These are phyloP conservation scores for Crocidura indochinensis DNA, from an alignment of 2,797 vertebrate species.

Conservation along the genomic window DNA sequence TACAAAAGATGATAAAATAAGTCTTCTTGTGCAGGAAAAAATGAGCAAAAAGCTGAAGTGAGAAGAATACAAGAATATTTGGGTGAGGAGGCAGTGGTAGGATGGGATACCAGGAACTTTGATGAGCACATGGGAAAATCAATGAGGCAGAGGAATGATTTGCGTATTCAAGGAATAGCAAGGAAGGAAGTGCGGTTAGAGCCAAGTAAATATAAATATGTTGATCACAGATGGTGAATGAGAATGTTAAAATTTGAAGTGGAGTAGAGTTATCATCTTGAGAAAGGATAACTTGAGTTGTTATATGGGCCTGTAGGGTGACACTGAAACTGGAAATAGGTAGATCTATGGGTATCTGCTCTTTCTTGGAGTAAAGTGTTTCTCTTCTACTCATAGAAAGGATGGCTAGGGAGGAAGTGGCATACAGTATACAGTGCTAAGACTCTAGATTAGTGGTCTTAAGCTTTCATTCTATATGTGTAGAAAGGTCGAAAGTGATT, in stretches of 20 bases:
- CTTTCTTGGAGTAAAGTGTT: too few relatives aligned
- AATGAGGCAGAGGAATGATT: neutral
- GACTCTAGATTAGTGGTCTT: neutral
- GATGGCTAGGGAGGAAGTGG: neutral
- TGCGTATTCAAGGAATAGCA: neutral
- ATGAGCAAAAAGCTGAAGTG: neutral
- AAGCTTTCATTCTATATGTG: too few relatives aligned
- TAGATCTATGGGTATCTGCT: neutral
- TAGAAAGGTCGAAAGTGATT: too few relatives aligned
- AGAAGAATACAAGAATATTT: neutral
- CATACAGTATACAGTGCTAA: neutral
- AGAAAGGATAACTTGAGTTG: neutral
- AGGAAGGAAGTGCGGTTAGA: neutral
- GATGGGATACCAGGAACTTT: neutral
- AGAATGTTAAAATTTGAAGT: neutral
- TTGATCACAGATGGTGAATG: too few relatives aligned
- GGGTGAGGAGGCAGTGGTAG: neutral
- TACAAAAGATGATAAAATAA: neutral
- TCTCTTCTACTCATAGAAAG: neutral
- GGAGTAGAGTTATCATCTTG: neutral
- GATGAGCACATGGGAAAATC: neutral
- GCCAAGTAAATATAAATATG: neutral
- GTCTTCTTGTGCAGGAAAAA: neutral
- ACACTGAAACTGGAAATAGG: neutral
- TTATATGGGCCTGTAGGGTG: fast-evolving